phyloP scores from a whole-genome alignment of 2,797 vertebrate species.

The Poecile montanus region DNA sequence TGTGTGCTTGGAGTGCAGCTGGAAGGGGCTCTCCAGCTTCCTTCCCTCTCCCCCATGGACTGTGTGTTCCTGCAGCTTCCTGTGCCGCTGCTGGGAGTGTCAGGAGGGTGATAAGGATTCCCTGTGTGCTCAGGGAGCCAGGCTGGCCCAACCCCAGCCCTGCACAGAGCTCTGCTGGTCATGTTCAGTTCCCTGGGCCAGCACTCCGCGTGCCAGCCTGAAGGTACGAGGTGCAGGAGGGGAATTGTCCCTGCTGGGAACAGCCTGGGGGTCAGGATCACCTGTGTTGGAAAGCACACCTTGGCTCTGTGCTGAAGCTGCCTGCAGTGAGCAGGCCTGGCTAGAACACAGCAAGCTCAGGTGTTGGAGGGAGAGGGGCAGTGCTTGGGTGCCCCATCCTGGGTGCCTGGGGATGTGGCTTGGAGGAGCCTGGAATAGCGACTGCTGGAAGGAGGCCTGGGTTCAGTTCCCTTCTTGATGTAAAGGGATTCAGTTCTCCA shows the following conservation, averaged over 20 bases:
- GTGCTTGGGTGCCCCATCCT: background rate
- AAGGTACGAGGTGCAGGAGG: background rate
- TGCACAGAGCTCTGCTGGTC: rapidly evolving
- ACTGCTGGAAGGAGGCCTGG: background rate
- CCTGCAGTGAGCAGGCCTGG: background rate
- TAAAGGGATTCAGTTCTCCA: background rate
- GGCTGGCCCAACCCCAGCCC: background rate
- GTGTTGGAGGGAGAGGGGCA: background rate
- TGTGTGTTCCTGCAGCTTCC: background rate
- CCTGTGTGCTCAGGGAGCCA: background rate
- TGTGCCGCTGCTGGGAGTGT: background rate
- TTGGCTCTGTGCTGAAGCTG: background rate
- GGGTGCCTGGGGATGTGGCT: background rate
- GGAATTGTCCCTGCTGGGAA: background rate
- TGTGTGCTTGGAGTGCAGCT: background rate
- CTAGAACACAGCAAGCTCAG: rapidly evolving
- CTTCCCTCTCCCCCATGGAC: background rate
- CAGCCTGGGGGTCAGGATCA: background rate
- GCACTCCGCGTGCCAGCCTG: background rate
- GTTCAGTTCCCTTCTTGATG: background rate
- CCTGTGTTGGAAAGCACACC: too few relatives aligned
- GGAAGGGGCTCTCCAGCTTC: background rate
- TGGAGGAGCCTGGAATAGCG: background rate
- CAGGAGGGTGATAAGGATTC: background rate
- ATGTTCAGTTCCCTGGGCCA: background rate